Evolutionary conservation across 64 coral and sea anemone genomes (phyloP).

Genomic region (Stylophora pistillata): DNA sequence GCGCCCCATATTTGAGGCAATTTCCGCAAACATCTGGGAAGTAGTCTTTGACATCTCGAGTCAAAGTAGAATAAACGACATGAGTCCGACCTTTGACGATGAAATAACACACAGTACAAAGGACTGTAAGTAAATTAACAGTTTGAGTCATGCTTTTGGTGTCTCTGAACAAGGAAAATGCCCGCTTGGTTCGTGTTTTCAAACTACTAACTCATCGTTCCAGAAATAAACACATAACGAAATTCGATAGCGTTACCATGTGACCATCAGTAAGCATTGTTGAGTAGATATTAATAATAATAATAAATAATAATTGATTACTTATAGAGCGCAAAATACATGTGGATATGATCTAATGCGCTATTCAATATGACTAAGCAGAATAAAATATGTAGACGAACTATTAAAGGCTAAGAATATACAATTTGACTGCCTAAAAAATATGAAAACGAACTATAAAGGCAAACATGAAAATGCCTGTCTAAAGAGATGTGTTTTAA

Average conservation of each 20-base stretch:
- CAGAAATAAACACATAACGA: neutral
- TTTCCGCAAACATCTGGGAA: neutral
- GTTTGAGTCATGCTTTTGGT: neutral
- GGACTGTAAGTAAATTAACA: neutral
- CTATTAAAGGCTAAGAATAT: no score
- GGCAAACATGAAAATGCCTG: no score
- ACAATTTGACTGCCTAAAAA: no score
- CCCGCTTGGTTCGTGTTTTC: neutral
- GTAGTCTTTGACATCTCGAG: neutral
- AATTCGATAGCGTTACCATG: conserved; percentile 4
- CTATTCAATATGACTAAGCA: no score
- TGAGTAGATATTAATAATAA: neutral
- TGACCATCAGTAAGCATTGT: neutral
- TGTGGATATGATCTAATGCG: no score
- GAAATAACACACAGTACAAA: conserved; percentile 3
- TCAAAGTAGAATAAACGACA: neutral
- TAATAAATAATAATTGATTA: no score
- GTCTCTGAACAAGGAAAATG: neutral
- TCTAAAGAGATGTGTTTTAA: no score
- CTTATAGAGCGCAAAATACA: no score
- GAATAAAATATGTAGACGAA: no score
- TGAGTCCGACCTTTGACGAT: neutral
- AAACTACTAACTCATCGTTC: neutral
- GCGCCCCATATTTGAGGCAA: no score
- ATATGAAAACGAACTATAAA: no score